Conservation (phyloP, 2,113 vertebrate species). For the Pituophis catenifer region DNA sequence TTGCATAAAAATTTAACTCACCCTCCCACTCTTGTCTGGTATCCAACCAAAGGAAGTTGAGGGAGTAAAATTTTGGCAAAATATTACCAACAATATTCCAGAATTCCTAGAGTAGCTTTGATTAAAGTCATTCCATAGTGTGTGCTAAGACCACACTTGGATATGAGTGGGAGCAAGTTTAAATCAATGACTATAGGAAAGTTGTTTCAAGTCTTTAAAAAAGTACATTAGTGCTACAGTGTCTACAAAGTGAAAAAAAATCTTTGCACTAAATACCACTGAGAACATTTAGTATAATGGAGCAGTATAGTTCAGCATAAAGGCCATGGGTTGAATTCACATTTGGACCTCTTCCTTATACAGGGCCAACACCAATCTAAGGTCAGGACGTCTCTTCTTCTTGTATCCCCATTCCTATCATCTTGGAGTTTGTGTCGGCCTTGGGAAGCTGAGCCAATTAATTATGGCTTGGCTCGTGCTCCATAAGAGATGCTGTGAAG, state of each 20-base stretch:
- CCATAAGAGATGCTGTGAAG: not conserved
- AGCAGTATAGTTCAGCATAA: not conserved
- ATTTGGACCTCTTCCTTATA: not conserved
- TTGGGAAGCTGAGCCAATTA: not conserved
- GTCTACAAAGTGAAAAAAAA: slow-evolving; percentile 8
- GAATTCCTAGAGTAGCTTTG: slow-evolving; percentile 29
- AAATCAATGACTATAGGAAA: not conserved
- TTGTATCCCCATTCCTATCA: not conserved
- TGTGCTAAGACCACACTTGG: slow-evolving; percentile 23
- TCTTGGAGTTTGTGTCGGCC: not conserved
- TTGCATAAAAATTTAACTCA: slow-evolving; percentile 22
- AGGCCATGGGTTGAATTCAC: not conserved
- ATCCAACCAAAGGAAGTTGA: slow-evolving; percentile 15
- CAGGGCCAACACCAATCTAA: not conserved
- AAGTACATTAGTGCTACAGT: not conserved
- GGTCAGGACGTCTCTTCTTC: not conserved
- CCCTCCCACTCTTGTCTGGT: slow-evolving; percentile 8
- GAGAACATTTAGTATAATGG: not conserved
- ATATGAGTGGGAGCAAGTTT: slow-evolving; percentile 23
- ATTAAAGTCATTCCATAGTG: slow-evolving; percentile 1
- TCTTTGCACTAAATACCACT: not conserved
- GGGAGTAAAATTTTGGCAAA: slow-evolving; percentile 35
- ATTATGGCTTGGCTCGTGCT: not conserved
- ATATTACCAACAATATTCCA: slow-evolving; percentile 43
- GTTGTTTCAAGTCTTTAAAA: slow-evolving; percentile 17